These are phyloP conservation scores for Trypoxylon attenuatum DNA, from an alignment of 2,888 invertebrate species.

Conservation along the genomic window DNA sequence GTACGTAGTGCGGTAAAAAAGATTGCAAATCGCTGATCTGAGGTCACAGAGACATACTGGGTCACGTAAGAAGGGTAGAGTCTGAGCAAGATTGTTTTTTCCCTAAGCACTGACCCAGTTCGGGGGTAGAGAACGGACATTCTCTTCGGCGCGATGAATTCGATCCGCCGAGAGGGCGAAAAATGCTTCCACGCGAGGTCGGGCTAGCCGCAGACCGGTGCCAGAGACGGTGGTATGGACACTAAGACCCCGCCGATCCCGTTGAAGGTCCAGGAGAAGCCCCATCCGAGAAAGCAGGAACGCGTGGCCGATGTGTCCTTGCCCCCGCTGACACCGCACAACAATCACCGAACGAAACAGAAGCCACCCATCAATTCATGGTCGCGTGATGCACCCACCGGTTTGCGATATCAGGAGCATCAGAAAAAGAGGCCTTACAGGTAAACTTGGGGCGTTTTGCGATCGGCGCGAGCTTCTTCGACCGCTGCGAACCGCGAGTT, in stretches of 20 bases:
- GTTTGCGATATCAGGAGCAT: constrained; percentile 49
- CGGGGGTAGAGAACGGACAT: constrained; percentile 25
- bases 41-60: too few species aligned
- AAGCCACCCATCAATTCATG: constrained; percentile 41
- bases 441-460: constrained; percentile 49
- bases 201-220: constrained; percentile 53
- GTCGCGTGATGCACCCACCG: constrained; percentile 39
- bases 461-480: constrained; percentile 37
- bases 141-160: constrained; percentile 51
- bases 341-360: constrained; percentile 53
- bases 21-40: too few species aligned
- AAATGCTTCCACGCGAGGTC: constrained; percentile 54
- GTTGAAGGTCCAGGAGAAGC: constrained; percentile 68
- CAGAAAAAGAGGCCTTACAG: constrained; percentile 67
- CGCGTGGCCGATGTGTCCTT: constrained; percentile 63
- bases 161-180: constrained; percentile 49
- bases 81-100: constrained; percentile 19
- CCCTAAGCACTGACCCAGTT: constrained; percentile 43
- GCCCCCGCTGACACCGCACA: constrained; percentile 66
- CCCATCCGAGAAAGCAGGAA: constrained; percentile 57
- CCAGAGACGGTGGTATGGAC: constrained; percentile 70
- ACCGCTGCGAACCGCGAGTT: neutral
- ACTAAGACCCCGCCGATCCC: constrained; percentile 72
- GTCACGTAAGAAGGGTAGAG: too few species aligned
- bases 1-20: too few species aligned